phyloP scores from a whole-genome alignment of 2,888 invertebrate genomes.

The Lacanobia oleracea region DNA sequence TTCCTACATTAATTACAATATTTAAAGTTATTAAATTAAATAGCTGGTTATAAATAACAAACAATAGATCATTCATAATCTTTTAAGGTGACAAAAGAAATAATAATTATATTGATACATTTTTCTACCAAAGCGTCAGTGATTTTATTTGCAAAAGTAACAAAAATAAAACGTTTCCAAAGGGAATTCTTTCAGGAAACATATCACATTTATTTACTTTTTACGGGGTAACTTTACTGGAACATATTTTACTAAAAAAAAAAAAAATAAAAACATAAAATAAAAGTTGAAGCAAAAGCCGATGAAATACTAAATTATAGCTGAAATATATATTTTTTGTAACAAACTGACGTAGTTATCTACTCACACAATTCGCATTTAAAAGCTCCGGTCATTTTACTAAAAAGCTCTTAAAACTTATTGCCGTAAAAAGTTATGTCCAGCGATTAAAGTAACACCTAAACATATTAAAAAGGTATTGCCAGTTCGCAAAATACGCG shows the following conservation, averaged over 20 bases:
- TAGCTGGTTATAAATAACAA: too few relatives aligned
- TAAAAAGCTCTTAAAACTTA: constrained; percentile 27
- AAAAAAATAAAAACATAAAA: constrained; percentile 22
- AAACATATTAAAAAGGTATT: constrained; percentile 24
- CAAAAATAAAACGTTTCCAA: constrained; percentile 7
- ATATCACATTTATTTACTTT: constrained; percentile 19
- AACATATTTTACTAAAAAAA: constrained; percentile 7
- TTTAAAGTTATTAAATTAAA: too few relatives aligned
- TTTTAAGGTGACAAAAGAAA: not conserved
- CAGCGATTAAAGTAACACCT: constrained; percentile 33
- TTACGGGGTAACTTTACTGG: constrained; percentile 23
- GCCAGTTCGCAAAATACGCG: constrained; percentile 4
- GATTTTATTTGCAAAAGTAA: not conserved
- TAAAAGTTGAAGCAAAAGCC: not conserved
- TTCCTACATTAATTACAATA: too few relatives aligned
- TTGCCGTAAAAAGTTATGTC: constrained; percentile 23
- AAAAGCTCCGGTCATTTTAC: constrained; percentile 1
- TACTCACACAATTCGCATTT: not conserved
- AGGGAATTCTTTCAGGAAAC: not conserved
- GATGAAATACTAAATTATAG: not conserved
- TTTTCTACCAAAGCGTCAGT: not conserved
- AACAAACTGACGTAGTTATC: not conserved
- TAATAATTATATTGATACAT: not conserved
- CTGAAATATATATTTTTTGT: not conserved
- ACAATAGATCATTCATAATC: too few relatives aligned